Base-by-base conservation (phyloP, 1,140 invertebrate genomes). In the Aphidius ervi region DNA sequence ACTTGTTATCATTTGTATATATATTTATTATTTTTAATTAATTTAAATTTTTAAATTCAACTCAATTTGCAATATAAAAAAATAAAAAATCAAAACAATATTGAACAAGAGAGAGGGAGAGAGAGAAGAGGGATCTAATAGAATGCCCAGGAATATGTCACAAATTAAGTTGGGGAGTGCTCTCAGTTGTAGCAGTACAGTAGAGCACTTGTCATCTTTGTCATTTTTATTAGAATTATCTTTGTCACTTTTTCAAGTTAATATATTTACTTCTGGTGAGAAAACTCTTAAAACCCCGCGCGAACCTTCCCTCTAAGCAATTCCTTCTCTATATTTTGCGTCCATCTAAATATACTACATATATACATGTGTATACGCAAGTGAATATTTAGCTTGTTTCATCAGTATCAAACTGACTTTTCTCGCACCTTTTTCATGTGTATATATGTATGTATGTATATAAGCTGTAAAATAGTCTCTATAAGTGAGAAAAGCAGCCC, bases 161-260 rank as follows among this genome's bases (percentile, higher is more conserved):
- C 68, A 76, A 80, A 80, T 80, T 78, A 79, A 74, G 67, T 65
- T 61, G 61, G 64, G 58, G 66, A 73, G 72, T 73, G 66, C 72
- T 76, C 70, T 71, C 59, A 48, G 59, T 58, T 48, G 62, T 61
- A 58, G 62, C 2, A 31, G 23, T 31, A 31, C 23, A 3, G 23
- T 31, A 3, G 4, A 31, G 4, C 16, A 31, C 4, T 63, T 52
- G 65, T 63, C 65, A 69, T 74, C 70, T 53, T 63, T 65, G 68
- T 74, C 72, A 74, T 75, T 79, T 79, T 80, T 79, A 80, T 80
- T 80, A 78, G 76, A 80, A 80, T 79, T 80, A 80, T 80, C 78
- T 80, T 80, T 78, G 77, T 80, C 78, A 78, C 77, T 79, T 78
- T 79, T 46, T 71, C 75, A 78, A 80, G 77, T 80, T 80, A 78